These are phyloP conservation scores for Dynastes tityus DNA, from an alignment of 2,888 invertebrate genomes.

Conservation along the genomic window DNA sequence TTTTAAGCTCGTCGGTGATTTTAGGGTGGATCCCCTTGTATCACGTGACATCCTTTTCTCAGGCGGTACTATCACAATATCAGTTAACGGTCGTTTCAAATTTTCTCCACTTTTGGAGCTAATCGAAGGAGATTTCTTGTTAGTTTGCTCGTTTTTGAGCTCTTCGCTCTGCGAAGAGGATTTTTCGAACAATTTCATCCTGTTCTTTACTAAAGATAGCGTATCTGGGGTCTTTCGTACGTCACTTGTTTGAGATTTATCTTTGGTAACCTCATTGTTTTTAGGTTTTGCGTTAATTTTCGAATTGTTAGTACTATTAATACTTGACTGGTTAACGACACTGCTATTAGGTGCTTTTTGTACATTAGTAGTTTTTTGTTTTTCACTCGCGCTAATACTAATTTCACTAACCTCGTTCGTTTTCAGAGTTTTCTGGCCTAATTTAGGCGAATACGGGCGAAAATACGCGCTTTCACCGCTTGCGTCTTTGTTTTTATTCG, in stretches of 20 bases:
- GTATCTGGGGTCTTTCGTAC: conserved; percentile 49
- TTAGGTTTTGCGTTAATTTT: conserved; percentile 54
- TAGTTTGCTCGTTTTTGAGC: background rate
- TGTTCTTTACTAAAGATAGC: conserved; percentile 67
- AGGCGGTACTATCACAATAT: background rate
- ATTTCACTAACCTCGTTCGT: conserved; percentile 57
- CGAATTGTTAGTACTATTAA: conserved; percentile 3
- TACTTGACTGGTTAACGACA: conserved; percentile 4
- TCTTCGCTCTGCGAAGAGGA: background rate
- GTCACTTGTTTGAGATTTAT: conserved; percentile 56
- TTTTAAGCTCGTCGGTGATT: background rate
- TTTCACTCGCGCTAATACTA: conserved; percentile 53
- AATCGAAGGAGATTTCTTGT: background rate
- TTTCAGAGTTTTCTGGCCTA: background rate
- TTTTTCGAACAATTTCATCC: conserved; percentile 69
- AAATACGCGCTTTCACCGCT: background rate
- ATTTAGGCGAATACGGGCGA: conserved; percentile 1
- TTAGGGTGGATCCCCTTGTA: background rate
- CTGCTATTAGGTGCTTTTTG: background rate
- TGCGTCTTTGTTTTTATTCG: background rate
- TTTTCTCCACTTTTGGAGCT: conserved; percentile 4
- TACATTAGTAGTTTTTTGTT: background rate
- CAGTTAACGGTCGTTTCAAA: conserved; percentile 24
- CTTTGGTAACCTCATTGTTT: conserved; percentile 69
- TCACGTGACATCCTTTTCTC: conserved; percentile 30